A percentile compares a stretch with the other conserved stretches of the same genome.
These are phyloP conservation scores for Pentalonia nigronervosa DNA, from an alignment of 1,140 invertebrate genomes.

Conservation along the genomic window DNA sequence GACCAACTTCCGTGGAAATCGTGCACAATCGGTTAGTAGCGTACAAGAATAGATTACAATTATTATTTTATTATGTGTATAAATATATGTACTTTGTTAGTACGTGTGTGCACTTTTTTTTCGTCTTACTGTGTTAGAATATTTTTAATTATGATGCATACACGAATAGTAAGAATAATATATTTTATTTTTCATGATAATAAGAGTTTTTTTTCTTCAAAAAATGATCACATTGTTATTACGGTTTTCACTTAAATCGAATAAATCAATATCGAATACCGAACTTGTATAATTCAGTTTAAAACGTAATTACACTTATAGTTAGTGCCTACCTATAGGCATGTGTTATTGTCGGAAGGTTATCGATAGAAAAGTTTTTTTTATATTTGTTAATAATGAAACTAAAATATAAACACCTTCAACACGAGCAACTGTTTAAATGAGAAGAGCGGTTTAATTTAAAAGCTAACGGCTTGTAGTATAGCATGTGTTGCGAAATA, in stretches of 20 bases:
- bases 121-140: too few relatives aligned
- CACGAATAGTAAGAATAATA: too few relatives aligned
- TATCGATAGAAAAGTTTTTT: background rate
- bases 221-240: background rate
- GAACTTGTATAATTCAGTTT: too few relatives aligned
- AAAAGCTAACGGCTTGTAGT: background rate
- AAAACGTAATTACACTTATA: too few relatives aligned
- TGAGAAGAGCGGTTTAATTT: background rate
- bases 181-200: too few relatives aligned
- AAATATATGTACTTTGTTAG: background rate
- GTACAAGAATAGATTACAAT: background rate
- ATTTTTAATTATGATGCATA: too few relatives aligned
- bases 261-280: too few relatives aligned
- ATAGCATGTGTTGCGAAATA: background rate
- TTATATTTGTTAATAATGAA: background rate
- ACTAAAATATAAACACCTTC: background rate
- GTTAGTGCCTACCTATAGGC: too few relatives aligned
- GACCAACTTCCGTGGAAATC: background rate
- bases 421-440: background rate
- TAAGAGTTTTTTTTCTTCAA: too few relatives aligned
- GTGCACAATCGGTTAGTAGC: background rate
- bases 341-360: too few relatives aligned
- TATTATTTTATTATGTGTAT: background rate
- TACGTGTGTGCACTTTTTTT: too few relatives aligned
- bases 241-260: background rate